Conservation (phyloP, 2,888 invertebrate genomes). For the Eristalis tenax region DNA sequence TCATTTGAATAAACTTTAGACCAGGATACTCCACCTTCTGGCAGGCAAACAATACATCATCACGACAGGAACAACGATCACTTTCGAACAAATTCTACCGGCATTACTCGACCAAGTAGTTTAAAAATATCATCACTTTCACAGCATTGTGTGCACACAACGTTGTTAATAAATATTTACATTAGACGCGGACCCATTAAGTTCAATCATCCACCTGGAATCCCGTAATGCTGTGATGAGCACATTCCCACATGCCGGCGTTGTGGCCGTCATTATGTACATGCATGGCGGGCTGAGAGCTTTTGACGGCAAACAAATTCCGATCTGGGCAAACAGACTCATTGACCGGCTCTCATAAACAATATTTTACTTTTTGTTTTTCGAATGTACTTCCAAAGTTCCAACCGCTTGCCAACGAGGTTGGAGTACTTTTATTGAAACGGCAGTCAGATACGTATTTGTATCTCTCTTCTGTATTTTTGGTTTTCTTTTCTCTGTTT, state of each 20-base stretch:
- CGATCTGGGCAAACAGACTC: slow-evolving; percentile 35
- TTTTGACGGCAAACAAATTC: slow-evolving; percentile 37
- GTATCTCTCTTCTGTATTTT: not conserved
- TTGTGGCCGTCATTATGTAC: not conserved
- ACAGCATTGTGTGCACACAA: not conserved
- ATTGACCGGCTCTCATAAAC: slow-evolving; percentile 36
- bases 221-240: not conserved
- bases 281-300: slow-evolving; percentile 2
- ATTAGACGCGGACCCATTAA: not conserved
- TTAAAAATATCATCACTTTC: not conserved
- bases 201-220: not conserved
- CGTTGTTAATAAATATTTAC: slow-evolving; percentile 3
- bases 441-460: not conserved
- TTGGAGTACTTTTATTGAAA: not conserved
- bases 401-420: too few relatives aligned
- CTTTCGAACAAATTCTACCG: not conserved
- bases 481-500: not conserved
- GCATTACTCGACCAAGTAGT: not conserved
- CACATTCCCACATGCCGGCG: not conserved
- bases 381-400: not conserved
- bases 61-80: not conserved
- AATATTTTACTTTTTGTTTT: slow-evolving; percentile 31
- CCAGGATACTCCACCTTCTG: too few relatives aligned
- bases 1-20: too few relatives aligned
- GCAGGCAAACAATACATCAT: not conserved